These are phyloP conservation scores for Ammospiza nelsoni DNA, from an alignment of 2,113 vertebrate genomes.

Conservation along the genomic window DNA sequence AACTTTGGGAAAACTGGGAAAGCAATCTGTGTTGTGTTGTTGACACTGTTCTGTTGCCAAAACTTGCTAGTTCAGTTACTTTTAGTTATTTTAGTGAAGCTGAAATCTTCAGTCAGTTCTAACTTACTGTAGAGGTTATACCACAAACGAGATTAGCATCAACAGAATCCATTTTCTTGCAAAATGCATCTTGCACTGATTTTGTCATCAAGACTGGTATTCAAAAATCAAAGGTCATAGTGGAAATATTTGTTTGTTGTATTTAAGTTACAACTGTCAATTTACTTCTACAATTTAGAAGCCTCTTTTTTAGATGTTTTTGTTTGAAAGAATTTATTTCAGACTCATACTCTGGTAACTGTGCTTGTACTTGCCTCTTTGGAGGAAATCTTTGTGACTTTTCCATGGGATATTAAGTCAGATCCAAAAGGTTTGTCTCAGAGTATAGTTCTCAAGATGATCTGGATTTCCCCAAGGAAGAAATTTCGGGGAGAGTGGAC, in stretches of 20 bases:
- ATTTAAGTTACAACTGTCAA: background rate
- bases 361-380: background rate
- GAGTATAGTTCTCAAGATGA: background rate
- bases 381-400: background rate
- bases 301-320: background rate
- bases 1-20: background rate
- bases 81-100: background rate
- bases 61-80: background rate
- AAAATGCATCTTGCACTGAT: background rate
- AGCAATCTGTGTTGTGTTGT: background rate
- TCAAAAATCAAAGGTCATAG: background rate
- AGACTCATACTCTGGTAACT: background rate
- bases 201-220: background rate
- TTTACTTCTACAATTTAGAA: background rate
- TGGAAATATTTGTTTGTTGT: background rate
- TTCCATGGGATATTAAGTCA: background rate
- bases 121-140: background rate
- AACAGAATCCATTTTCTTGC: background rate
- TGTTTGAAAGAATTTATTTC: background rate
- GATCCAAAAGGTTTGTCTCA: background rate
- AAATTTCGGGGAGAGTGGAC: background rate
- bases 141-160: background rate
- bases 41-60: background rate
- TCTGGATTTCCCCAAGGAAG: background rate
- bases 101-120: background rate